Evolutionary conservation across 1,140 invertebrate genomes (phyloP).

Genomic region (Aphaenogaster rudis): DNA sequence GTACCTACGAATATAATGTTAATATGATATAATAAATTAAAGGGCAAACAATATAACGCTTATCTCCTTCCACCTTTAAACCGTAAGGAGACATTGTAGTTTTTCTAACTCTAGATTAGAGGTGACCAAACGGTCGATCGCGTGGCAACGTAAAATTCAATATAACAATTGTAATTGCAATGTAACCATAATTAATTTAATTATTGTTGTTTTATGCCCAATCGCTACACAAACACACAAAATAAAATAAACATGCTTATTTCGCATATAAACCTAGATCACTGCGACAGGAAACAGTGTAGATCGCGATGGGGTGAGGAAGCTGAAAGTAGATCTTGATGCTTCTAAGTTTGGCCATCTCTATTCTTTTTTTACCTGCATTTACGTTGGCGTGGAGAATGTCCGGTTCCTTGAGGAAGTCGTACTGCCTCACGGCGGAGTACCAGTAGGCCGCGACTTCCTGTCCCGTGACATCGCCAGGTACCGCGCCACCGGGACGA

Average conservation of each 20-base stretch:
- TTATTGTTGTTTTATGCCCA: too few species aligned
- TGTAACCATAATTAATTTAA: too few species aligned
- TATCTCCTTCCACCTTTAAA: background rate
- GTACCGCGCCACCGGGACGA: slow-evolving; percentile 89
- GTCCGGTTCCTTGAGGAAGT: slow-evolving; percentile 91
- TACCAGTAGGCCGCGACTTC: slow-evolving; percentile 96
- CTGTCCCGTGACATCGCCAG: slow-evolving; percentile 91
- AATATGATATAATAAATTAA: background rate
- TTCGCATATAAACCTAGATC: too few species aligned
- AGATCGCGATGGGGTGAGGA: too few species aligned
- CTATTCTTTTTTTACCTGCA: slow-evolving; percentile 88
- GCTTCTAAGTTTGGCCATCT: too few species aligned
- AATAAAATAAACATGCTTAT: too few species aligned
- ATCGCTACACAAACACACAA: too few species aligned
- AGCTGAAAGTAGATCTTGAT: too few species aligned
- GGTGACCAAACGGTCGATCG: too few species aligned
- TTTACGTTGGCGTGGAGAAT: slow-evolving; percentile 92
- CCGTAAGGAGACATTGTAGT: background rate
- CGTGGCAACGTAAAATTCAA: too few species aligned
- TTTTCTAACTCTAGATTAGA: background rate
- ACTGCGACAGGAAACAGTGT: too few species aligned
- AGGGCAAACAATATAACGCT: background rate
- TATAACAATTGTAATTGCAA: too few species aligned
- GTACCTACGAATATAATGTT: background rate
- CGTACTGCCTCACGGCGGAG: slow-evolving; percentile 92